These are phyloP conservation scores for Budorcas taxicolor DNA, from an alignment of 2,113 vertebrate genomes.

Conservation along the genomic window DNA sequence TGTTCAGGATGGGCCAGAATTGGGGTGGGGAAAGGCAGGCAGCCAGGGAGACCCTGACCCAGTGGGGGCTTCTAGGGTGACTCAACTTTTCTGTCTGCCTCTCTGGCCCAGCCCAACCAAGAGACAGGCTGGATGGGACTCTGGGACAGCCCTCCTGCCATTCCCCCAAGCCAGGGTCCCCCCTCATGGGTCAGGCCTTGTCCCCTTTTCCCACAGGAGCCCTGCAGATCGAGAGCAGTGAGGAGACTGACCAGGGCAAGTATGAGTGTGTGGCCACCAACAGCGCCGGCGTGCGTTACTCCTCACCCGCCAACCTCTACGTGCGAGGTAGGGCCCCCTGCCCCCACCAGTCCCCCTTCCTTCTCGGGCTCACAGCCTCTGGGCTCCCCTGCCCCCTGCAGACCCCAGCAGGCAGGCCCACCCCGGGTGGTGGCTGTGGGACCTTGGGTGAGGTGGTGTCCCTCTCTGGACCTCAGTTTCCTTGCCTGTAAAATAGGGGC, in stretches of 20 bases:
- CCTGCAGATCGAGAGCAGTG: conserved; percentile 98
- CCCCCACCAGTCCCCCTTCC: conserved; percentile 58
- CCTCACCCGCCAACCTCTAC: conserved; percentile 98
- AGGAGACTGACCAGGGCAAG: conserved; percentile 99
- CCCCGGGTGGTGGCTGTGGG: not conserved
- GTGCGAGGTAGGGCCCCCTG: conserved; percentile 98
- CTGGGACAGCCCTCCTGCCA: not conserved
- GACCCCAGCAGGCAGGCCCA: conserved; percentile 45
- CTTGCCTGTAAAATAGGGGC: not conserved
- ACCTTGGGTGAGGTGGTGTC: not conserved
- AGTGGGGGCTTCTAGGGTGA: not conserved
- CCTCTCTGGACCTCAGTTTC: not conserved
- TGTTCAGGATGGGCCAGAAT: not conserved
- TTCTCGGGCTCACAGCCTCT: conserved; percentile 47
- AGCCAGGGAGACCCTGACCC: not conserved
- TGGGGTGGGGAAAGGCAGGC: fast-evolving
- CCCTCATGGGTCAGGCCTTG: not conserved
- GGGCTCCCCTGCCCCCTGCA: conserved; percentile 59
- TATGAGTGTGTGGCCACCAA: conserved; percentile 99
- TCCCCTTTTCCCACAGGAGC: conserved; percentile 86
- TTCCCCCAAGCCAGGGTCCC: fast-evolving
- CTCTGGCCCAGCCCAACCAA: not conserved
- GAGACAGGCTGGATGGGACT: not conserved
- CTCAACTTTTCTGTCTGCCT: not conserved
- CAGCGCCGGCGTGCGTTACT: conserved; percentile 96